Percentiles rank a stretch among this genome's conserved stretches.
These are phyloP conservation scores for Physocephala rufipes DNA, from an alignment of 2,888 invertebrate species.

Conservation along the genomic window DNA sequence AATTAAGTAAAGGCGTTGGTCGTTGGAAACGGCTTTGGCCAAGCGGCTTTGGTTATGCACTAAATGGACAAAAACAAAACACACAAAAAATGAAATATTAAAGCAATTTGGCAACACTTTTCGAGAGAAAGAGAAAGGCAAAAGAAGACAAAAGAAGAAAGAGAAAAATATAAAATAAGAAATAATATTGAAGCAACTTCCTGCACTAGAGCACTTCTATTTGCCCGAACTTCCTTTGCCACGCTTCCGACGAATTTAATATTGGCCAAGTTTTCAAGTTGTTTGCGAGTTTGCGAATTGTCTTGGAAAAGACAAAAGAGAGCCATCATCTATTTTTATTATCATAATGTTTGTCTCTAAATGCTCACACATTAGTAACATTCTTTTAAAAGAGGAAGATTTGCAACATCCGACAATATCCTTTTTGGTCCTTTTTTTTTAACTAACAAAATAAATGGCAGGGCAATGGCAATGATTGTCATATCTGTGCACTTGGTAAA, in stretches of 20 bases:
- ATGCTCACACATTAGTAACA: slow-evolving; percentile 40
- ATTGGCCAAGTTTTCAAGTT: slow-evolving; percentile 25
- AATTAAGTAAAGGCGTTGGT: neutral
- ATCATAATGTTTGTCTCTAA: slow-evolving; percentile 45
- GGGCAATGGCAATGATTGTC: slow-evolving; percentile 28
- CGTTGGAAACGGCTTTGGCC: no score
- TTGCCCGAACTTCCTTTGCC: neutral
- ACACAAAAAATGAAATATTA: slow-evolving; percentile 20
- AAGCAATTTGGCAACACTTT: slow-evolving; percentile 31
- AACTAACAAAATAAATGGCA: neutral
- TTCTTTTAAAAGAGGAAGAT: no score
- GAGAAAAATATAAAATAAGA: neutral
- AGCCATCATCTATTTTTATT: slow-evolving; percentile 48
- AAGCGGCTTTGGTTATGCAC: slow-evolving; percentile 5
- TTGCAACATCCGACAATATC: no score
- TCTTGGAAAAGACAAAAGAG: slow-evolving; percentile 40
- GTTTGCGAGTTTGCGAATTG: no score
- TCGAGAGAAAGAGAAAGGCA: neutral
- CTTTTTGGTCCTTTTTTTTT: slow-evolving; percentile 22
- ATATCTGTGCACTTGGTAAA: neutral
- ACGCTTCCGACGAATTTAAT: neutral
- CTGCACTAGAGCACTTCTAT: no score
- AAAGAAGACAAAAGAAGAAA: neutral
- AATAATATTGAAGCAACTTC: neutral
- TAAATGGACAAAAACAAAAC: neutral